Percentiles rank a stretch among this genome's conserved stretches.
phyloP scores from a whole-genome alignment of 2,888 invertebrate species.

The Odontothrips loti region DNA sequence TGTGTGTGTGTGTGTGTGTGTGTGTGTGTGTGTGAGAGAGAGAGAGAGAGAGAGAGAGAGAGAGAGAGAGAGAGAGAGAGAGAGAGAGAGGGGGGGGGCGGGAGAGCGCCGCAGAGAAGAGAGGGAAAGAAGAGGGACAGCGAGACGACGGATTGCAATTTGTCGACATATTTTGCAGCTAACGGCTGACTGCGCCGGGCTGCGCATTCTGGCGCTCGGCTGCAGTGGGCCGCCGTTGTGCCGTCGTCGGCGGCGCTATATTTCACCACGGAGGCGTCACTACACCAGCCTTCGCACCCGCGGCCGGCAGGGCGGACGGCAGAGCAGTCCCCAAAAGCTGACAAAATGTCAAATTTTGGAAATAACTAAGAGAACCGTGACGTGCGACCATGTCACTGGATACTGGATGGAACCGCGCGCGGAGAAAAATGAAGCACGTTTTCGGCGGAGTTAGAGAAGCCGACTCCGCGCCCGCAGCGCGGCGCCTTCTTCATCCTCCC shows the following conservation, averaged over 20 bases:
- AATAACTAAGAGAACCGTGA: too few relatives aligned
- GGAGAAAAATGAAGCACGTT: too few relatives aligned
- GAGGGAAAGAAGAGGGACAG: neutral
- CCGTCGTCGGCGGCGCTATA: neutral
- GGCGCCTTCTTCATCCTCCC: neutral
- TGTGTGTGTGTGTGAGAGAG: too few relatives aligned
- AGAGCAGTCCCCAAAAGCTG: too few relatives aligned
- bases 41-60: too few relatives aligned
- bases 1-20: too few relatives aligned
- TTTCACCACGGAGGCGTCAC: neutral
- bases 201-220: neutral
- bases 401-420: too few relatives aligned
- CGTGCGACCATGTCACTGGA: too few relatives aligned
- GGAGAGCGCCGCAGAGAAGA: neutral
- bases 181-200: neutral
- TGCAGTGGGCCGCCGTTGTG: neutral
- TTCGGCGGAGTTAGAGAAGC: too few relatives aligned
- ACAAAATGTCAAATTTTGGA: too few relatives aligned
- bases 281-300: neutral
- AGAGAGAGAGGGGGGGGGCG: neutral
- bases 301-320: neutral
- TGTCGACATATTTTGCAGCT: slow-evolving; percentile 6
- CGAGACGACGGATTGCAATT: neutral
- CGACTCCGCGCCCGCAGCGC: too few relatives aligned
- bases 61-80: neutral